Evolutionary conservation across 2,888 invertebrate species (phyloP).

Genomic region (Nyleta sp.): DNA sequence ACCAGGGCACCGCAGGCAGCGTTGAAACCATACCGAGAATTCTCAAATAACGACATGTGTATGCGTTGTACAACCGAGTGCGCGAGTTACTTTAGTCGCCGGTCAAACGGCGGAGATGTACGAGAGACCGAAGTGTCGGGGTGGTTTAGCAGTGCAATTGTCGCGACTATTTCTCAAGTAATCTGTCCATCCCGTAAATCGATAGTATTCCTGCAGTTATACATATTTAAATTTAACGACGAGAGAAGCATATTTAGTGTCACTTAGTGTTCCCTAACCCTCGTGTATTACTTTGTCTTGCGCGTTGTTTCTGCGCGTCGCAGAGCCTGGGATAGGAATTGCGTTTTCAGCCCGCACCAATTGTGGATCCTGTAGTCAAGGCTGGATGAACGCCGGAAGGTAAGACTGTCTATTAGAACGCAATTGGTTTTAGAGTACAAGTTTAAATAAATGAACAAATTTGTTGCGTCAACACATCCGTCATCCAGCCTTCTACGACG

Average conservation of each 20-base stretch:
- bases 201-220: conserved; percentile 80
- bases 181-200: conserved; percentile 81
- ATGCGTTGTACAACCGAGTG: conserved; percentile 68
- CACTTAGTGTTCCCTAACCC: conserved; percentile 75
- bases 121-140: conserved; percentile 63
- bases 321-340: conserved; percentile 63
- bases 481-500: conserved; percentile 53
- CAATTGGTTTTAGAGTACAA: conserved; percentile 40
- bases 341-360: conserved; percentile 40
- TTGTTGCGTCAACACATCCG: conserved; percentile 12
- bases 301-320: conserved; percentile 64
- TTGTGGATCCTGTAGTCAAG: conserved; percentile 48
- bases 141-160: conserved; percentile 70
- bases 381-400: conserved; percentile 47
- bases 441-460: conserved; percentile 13
- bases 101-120: conserved; percentile 4
- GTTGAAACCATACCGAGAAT: too few species aligned
- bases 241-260: conserved; percentile 74
- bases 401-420: conserved; percentile 46
- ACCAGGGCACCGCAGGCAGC: too few species aligned
- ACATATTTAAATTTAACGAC: conserved; percentile 69
- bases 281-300: conserved; percentile 70
- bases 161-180: conserved; percentile 74
- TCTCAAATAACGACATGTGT: conserved; percentile 7
- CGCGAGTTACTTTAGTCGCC: conserved; percentile 44